These are phyloP conservation scores for Oryzias javanicus DNA, from an alignment of 2,113 vertebrate genomes.

Conservation along the genomic window DNA sequence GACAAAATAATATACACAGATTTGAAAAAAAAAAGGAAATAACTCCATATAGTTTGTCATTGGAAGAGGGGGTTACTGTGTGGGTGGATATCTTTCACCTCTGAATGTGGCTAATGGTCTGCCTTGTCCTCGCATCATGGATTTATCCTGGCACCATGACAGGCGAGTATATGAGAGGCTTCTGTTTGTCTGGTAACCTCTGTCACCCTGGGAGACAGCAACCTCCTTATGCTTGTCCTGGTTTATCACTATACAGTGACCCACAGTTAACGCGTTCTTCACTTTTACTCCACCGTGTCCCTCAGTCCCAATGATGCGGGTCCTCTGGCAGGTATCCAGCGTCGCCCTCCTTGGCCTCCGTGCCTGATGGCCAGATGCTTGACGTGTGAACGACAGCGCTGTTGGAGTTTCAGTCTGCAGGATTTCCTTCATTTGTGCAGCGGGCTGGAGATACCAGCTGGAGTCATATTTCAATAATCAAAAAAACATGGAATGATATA, in stretches of 20 bases:
- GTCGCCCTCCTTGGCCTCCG: slow-evolving; percentile 15
- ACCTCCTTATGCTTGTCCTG: slow-evolving; percentile 44
- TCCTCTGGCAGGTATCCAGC: slow-evolving; percentile 33
- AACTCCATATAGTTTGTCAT: slow-evolving; percentile 29
- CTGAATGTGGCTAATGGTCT: slow-evolving; percentile 64
- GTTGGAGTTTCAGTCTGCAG: slow-evolving; percentile 19
- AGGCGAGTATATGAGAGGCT: slow-evolving; percentile 52
- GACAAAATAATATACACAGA: slow-evolving; percentile 7
- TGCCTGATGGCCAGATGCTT: slow-evolving; percentile 40
- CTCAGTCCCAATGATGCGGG: slow-evolving; percentile 18
- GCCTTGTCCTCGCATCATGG: slow-evolving; percentile 49
- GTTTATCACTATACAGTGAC: slow-evolving; percentile 53
- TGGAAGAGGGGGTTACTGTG: slow-evolving; percentile 27
- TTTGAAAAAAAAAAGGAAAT: slow-evolving; percentile 30
- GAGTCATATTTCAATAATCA: too few relatives aligned
- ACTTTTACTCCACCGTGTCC: slow-evolving; percentile 7
- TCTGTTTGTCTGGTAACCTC: slow-evolving; percentile 45
- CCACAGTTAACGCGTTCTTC: slow-evolving; percentile 32
- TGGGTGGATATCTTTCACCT: slow-evolving; percentile 56
- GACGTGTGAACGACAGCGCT: slow-evolving; percentile 23
- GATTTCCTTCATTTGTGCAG: slow-evolving; percentile 15
- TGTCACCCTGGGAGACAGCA: slow-evolving; percentile 47
- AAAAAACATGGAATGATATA: not conserved
- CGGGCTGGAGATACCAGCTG: not conserved
- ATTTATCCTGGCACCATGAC: slow-evolving; percentile 40